Percentiles rank a stretch among this genome's conserved stretches.
These are phyloP conservation scores for Apamea crenata DNA, from an alignment of 2,888 invertebrate genomes.

Conservation along the genomic window DNA sequence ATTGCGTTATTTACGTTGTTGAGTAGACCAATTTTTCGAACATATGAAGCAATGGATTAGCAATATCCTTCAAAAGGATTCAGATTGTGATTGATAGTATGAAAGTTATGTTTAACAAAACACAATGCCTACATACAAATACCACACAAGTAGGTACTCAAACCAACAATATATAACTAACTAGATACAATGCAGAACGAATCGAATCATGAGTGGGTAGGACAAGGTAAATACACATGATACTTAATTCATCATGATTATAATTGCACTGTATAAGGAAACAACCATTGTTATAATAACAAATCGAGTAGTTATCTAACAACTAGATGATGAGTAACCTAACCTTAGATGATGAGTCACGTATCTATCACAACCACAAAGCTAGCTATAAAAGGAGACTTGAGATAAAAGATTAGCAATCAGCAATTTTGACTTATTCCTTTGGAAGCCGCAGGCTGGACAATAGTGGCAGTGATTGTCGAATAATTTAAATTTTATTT, in stretches of 20 bases:
- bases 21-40: not conserved
- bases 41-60: not conserved
- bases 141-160: conserved; percentile 1
- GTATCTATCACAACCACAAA: not conserved
- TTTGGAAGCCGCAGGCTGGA: not conserved
- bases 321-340: too few relatives aligned
- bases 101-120: not conserved
- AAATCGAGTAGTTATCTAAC: conserved; percentile 20
- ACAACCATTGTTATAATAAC: conserved; percentile 39
- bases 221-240: conserved; percentile 20
- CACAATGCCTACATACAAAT: not conserved
- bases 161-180: not conserved
- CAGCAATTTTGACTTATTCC: not conserved
- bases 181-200: conserved; percentile 1
- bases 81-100: not conserved
- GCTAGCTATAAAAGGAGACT: not conserved
- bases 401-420: not conserved
- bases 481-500: not conserved
- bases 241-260: conserved; percentile 23
- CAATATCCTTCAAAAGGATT: not conserved
- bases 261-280: conserved; percentile 26
- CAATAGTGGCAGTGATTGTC: not conserved
- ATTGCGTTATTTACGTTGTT: not conserved
- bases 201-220: conserved; percentile 11
- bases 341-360: conserved; percentile 29